phyloP scores from a whole-genome alignment of 2,113 vertebrate species.

The Phalacrocorax pelagicus region DNA sequence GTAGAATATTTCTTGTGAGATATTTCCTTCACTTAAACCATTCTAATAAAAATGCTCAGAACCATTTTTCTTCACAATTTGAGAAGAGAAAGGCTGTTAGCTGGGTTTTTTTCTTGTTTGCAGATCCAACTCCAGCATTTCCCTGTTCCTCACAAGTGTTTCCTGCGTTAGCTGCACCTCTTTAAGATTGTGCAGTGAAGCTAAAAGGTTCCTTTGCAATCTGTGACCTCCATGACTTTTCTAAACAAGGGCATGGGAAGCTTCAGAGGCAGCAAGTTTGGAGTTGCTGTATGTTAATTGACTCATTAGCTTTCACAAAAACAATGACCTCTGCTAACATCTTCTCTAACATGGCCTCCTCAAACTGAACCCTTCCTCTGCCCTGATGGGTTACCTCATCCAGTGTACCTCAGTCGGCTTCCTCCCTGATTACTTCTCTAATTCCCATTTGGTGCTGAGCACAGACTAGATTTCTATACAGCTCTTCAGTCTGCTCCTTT shows the following conservation, averaged over 20 bases:
- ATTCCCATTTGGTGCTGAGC: not conserved
- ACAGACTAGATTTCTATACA: not conserved
- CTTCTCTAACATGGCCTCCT: not conserved
- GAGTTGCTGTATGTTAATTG: not conserved
- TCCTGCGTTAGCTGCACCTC: not conserved
- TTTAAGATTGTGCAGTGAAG: not conserved
- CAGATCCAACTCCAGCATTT: not conserved
- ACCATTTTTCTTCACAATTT: not conserved
- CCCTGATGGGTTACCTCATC: not conserved
- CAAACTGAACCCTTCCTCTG: not conserved
- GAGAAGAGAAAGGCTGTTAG: not conserved
- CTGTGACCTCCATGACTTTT: not conserved
- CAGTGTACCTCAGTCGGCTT: not conserved
- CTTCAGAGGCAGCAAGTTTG: not conserved
- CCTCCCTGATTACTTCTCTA: not conserved
- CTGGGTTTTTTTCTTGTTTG: not conserved
- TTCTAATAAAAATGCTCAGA: not conserved
- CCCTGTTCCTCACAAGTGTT: not conserved
- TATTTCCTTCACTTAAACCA: not conserved
- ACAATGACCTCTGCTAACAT: not conserved
- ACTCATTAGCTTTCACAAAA: not conserved
- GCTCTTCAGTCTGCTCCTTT: not conserved
- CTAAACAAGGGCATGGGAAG: not conserved
- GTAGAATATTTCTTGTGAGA: not conserved
- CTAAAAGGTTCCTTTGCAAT: not conserved